Percentiles rank a stretch among this genome's conserved stretches.
Evolutionary conservation across 2,888 invertebrate genomes (phyloP).

Genomic region (Netelia inedita): DNA sequence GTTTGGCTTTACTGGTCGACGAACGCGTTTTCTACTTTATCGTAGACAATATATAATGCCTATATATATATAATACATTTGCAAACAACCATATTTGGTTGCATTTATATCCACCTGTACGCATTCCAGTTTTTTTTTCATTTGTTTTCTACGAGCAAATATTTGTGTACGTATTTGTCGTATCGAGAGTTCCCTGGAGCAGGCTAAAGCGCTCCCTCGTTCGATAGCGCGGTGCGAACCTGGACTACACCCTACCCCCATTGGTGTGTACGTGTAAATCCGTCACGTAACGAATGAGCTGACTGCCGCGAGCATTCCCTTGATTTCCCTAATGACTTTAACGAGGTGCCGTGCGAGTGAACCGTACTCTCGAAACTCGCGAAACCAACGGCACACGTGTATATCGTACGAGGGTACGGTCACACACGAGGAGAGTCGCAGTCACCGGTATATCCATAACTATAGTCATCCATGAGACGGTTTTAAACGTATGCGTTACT

Average conservation of each 20-base stretch:
- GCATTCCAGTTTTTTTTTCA: conserved; percentile 1
- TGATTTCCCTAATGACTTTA: conserved; percentile 75
- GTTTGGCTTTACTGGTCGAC: conserved; percentile 42
- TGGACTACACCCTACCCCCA: background rate
- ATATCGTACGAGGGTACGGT: background rate
- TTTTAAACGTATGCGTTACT: background rate
- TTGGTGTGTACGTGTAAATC: conserved; percentile 36
- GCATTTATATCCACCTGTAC: background rate
- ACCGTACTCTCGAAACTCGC: conserved; percentile 57
- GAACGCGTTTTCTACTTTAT: conserved; percentile 40
- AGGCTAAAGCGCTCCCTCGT: conserved; percentile 34
- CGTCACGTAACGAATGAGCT: conserved; percentile 64
- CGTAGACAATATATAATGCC: conserved; percentile 19
- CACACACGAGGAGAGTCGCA: background rate
- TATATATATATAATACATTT: background rate
- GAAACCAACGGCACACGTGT: conserved; percentile 37
- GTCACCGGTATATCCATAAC: background rate
- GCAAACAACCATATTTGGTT: background rate
- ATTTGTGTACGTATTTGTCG: conserved; percentile 34
- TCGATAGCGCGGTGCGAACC: conserved; percentile 24
- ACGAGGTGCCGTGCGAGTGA: conserved; percentile 66
- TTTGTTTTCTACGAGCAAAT: background rate
- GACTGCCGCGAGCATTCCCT: conserved; percentile 67
- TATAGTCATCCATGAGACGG: background rate
- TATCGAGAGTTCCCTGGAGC: conserved; percentile 53